phyloP scores from a whole-genome alignment of 2,113 vertebrate genomes.

The Cyanoliseus patagonus region DNA sequence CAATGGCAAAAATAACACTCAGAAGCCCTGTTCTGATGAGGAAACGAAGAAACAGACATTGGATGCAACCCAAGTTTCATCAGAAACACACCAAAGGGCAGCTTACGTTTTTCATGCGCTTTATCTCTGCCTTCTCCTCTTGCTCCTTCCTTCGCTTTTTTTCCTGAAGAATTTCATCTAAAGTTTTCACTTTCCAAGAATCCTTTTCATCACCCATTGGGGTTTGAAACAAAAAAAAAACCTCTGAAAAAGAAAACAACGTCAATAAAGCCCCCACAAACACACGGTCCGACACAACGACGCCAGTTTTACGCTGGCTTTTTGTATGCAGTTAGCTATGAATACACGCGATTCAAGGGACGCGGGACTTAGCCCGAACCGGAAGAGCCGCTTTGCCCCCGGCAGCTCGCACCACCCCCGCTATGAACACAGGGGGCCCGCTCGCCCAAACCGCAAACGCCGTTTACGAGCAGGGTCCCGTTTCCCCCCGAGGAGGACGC shows the following conservation, averaged over 20 bases:
- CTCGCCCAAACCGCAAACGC: accelerated
- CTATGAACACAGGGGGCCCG: no score
- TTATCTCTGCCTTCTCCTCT: conserved; percentile 90
- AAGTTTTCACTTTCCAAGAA: conserved; percentile 99
- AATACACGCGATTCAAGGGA: background rate
- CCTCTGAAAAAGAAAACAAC: conserved; percentile 59
- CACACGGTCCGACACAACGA: accelerated
- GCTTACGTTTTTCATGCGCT: conserved; percentile 91
- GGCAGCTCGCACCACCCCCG: background rate
- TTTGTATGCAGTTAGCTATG: accelerated
- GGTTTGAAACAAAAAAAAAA: conserved; percentile 59
- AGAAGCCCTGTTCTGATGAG: background rate
- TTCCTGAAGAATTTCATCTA: conserved; percentile 98
- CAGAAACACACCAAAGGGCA: background rate
- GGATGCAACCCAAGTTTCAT: background rate
- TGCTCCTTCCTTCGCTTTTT: conserved; percentile 96
- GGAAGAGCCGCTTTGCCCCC: background rate
- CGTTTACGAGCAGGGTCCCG: accelerated
- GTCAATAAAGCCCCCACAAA: background rate
- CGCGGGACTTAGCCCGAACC: accelerated
- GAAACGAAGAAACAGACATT: background rate
- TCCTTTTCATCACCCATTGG: conserved; percentile 99
- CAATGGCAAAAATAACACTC: background rate
- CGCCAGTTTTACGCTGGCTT: accelerated
- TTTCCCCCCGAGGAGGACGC: background rate